Conservation (phyloP, 1,140 invertebrate species). For the Colletes latitarsis region DNA sequence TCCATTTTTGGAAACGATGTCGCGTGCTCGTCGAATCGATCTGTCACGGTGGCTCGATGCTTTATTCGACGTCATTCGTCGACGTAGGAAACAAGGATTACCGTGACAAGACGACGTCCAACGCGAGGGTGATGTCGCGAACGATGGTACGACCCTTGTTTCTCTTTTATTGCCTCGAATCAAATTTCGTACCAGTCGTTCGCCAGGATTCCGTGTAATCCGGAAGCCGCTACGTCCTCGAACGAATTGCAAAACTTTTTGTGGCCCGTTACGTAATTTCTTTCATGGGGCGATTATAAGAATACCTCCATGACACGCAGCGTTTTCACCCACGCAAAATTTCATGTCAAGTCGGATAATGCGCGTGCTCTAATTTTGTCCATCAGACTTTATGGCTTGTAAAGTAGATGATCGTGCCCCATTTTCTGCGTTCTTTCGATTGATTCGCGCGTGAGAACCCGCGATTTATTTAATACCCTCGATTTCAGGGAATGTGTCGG, state of each 20-base stretch:
- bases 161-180: constrained; percentile 3
- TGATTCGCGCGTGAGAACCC: background rate
- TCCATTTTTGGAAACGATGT: background rate
- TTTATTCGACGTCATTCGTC: background rate
- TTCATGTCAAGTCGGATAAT: background rate
- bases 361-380: constrained; percentile 10
- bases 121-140: constrained; percentile 30
- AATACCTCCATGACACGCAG: background rate
- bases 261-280: background rate
- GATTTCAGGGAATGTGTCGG: no score
- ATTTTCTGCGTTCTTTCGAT: constrained; percentile 27
- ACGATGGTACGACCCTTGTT: constrained; percentile 47
- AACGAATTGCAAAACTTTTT: background rate
- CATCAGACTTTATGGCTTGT: constrained; percentile 5
- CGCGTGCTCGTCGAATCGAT: constrained; percentile 42
- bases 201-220: background rate
- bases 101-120: constrained; percentile 56
- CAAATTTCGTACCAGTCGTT: constrained; percentile 43
- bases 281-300: background rate
- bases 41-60: constrained; percentile 3
- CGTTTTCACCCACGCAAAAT: constrained; percentile 14
- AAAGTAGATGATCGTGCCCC: constrained; percentile 27
- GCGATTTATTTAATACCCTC: no score
- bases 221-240: background rate
- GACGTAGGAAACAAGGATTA: constrained; percentile 19